A percentile compares a stretch with the other conserved stretches of the same genome.
These are phyloP conservation scores for Tauraco erythrolophus DNA, from an alignment of 2,113 vertebrate genomes.

Conservation along the genomic window DNA sequence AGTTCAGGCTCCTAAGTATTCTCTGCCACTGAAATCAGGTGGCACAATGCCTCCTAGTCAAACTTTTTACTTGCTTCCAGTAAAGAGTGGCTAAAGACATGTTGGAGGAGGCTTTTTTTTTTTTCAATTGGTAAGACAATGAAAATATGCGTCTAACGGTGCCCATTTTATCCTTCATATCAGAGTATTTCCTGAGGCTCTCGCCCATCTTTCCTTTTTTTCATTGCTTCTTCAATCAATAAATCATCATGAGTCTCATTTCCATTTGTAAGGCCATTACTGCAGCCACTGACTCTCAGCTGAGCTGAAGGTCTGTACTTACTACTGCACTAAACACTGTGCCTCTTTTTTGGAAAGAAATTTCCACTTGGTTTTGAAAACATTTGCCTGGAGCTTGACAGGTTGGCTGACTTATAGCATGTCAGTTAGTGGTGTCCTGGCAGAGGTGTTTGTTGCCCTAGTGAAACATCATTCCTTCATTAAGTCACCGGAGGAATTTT, in stretches of 20 bases:
- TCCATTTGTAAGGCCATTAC: constrained; percentile 30
- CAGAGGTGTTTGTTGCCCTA: not conserved
- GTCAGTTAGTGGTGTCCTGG: not conserved
- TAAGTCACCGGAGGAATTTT: not conserved
- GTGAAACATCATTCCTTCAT: not conserved
- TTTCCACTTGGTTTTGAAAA: not conserved
- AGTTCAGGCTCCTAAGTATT: not conserved
- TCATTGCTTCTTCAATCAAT: constrained; percentile 20
- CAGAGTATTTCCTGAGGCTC: constrained; percentile 9
- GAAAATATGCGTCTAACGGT: not conserved
- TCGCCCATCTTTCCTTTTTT: constrained; percentile 34
- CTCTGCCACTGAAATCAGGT: not conserved
- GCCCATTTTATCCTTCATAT: not conserved
- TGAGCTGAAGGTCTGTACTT: not conserved
- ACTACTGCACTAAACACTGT: not conserved
- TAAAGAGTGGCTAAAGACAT: not conserved
- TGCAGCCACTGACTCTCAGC: not conserved
- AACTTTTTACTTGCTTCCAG: not conserved
- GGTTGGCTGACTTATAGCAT: not conserved
- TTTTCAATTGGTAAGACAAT: not conserved
- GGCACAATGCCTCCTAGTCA: not conserved
- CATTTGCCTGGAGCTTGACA: not conserved
- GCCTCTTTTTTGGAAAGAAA: not conserved
- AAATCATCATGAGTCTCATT: constrained; percentile 32
- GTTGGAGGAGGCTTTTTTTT: not conserved